Evolutionary conservation across 2,113 vertebrate species (phyloP), one percentile per base, ranked within the genome.

Genomic region (Scytalopus superciliaris): DNA sequence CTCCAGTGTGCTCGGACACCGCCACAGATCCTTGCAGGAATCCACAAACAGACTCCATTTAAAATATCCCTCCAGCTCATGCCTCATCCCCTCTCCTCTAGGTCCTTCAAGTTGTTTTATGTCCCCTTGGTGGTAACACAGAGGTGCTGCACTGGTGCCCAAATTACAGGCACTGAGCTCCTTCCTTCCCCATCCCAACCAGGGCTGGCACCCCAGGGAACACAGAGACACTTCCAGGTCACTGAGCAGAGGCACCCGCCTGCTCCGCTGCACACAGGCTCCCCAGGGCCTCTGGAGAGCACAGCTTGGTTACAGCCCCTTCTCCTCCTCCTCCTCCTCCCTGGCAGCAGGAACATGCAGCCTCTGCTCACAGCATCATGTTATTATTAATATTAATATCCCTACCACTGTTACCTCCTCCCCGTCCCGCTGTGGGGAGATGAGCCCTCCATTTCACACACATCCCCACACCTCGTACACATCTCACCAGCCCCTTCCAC

Each of bases 1-100:
- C 64, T 3, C 49, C 0, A 0, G 4, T 0, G 1, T 4, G 44
- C 53, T 37, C 0, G 0, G 33, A 15, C 27, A 2, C 50, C 2
- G 30, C 40, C 52, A 18, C 40, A 55, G 50, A 40, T 23, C 68
- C 53, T 14, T 2, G n/a, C 5, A n/a, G 2, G 4, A 19, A 66
- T 23, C 37, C 25, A 24, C 27, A 23, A 10, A 9, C 40, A 50
- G 42, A 6, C 14, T 18, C 37, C 10, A 6, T 12, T 15, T n/a
- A 25, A 67, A 76, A 73, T 1, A 31, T 60, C 68, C 60, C 3
- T 7, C 52, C 14, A 47, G 30, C 21, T 73, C 17, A 4, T 10
- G 37, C 22, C 70, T 63, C 39, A n/a, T 40, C 47, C 35, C 33
- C 14, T 68, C 30, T 59, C 39, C 76, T 57, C 64, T 23, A 5